Evolutionary conservation across 1,140 invertebrate genomes (phyloP), one percentile per base, ranked within the genome.

Genomic region (Drosophila biarmipes): DNA sequence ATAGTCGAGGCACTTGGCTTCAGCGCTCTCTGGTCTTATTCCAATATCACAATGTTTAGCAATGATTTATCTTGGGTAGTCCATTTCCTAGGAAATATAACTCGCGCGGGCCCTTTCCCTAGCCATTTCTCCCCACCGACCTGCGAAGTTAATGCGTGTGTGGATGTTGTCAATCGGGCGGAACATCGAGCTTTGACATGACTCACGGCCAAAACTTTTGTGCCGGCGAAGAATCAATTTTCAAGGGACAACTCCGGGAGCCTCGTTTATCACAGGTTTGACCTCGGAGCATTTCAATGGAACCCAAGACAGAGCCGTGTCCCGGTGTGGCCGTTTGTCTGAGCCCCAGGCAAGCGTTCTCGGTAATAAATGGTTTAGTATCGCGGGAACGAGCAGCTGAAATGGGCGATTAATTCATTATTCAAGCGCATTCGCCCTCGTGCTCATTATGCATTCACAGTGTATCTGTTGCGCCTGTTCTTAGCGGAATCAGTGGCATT

Each of bases 391-490:
- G 12, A 68, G 66, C 66, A 69, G 49, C 63, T 69, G 66, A 67
- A 66, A 24, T 35, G 67, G 64, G 64, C 64, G 34, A 71, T 71
- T 71, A 71, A 71, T 71, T 71, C 63, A 71, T 71, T 71, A 71
- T 71, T 71, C 51, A 71, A 29, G n/a, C 12, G 63, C 48, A 68
- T 54, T 68, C 38, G 12, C 6, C 15, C 27, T 17, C 24, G 24
- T 31, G 15, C 64, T 71, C 67, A 71, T 71, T 71, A 69, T 69
- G 67, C 51, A 71, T 71, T 56, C 67, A 56, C 51, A 40, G 19
- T 34, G 38, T 55, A 68, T 38, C 49, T 55, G 63, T 54, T 69
- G 62, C 64, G 46, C 8, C 17, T 29, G 38, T 24, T 31, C 14
- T 67, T 67, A 29, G 15, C 17, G 38, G 48, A 21, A 21, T 53